phyloP scores from a whole-genome alignment of 1,140 invertebrate species.

The Drosophila ercepeae region DNA sequence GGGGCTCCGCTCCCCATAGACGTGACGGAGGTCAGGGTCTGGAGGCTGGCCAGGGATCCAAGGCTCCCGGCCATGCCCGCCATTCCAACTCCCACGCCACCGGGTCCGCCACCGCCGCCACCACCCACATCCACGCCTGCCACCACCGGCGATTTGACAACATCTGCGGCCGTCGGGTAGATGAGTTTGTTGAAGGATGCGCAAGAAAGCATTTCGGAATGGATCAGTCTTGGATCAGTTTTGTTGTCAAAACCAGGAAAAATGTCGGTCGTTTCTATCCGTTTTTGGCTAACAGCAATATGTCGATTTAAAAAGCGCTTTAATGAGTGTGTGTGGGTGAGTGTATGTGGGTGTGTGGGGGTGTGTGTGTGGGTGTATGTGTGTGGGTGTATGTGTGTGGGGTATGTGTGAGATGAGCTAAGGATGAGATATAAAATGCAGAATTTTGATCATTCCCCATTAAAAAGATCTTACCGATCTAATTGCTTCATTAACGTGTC shows the following conservation, averaged over 20 bases:
- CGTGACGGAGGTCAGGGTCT: conserved; percentile 26
- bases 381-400: neutral
- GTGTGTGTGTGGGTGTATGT: conserved; percentile 10
- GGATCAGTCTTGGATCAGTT: conserved; percentile 47
- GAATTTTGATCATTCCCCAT: neutral
- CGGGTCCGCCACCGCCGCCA: conserved; percentile 3
- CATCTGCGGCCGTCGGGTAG: conserved; percentile 59
- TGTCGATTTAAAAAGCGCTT: conserved; percentile 26
- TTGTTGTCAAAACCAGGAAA: conserved; percentile 60
- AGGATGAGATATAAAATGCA: conserved; percentile 3
- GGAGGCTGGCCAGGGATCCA: conserved; percentile 37
- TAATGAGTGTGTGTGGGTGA: neutral
- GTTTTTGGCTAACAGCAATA: conserved; percentile 1
- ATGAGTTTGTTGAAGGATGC: conserved; percentile 77
- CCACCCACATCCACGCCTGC: conserved; percentile 25
- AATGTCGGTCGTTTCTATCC: conserved; percentile 44
- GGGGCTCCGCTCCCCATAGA: conserved; percentile 62
- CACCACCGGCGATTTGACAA: conserved; percentile 42
- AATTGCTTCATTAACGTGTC: neutral
- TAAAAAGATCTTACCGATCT: neutral
- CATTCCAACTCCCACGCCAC: neutral
- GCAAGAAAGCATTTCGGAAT: conserved; percentile 70
- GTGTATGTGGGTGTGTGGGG: neutral
- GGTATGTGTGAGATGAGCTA: conserved; percentile 21
- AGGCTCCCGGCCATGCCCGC: neutral